Evolutionary conservation across 2,797 vertebrate species (phyloP), one percentile per base, ranked within the genome.

Genomic region (Alectoris magna): DNA sequence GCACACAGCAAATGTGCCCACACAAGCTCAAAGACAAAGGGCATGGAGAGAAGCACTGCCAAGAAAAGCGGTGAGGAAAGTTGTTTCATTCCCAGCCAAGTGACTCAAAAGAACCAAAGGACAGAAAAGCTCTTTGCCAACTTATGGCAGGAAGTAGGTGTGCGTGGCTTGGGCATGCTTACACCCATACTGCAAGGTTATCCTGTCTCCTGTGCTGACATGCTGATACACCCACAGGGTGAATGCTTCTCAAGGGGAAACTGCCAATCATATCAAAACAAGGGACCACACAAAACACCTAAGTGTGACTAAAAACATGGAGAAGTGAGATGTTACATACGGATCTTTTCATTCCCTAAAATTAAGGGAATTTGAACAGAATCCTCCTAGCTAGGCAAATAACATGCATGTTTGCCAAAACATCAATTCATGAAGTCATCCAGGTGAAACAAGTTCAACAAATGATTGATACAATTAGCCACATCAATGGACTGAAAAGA

Each of bases 71-170:
- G 14, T 1, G n/a, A 66, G 51, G 36, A 27, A 66, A 70, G 19
- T 3, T 19, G 12, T 44, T 81, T 62, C 9, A 1, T 66, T 89
- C 56, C 74, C 74, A 80, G 88, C 70, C 85, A 60, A 24, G 46
- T 29, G 67, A 58, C 36, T 69, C 38, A 10, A 14, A 73, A 46
- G 29, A 87, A 44, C 60, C 60, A 8, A 63, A 64, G 82, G 66
- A 51, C 66, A 51, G 44, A 11, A 26, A n/a, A 23, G 7, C 11
- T 8, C 1, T 27, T 39, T 46, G 66, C 66, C 36, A 60, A 3
- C n/a, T 29, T 16, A 19, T 0, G 3, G 70, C 41, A 73, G 48
- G 17, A 3, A 1, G 1, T 22, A 31, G 60, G 27, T 3, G 1
- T 11, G 48, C 2, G 0, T 6, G 39, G 81, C 41, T 59, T 12